These are phyloP conservation scores for Pseudolycoriella hygida DNA, from an alignment of 2,888 invertebrate genomes.

Conservation along the genomic window DNA sequence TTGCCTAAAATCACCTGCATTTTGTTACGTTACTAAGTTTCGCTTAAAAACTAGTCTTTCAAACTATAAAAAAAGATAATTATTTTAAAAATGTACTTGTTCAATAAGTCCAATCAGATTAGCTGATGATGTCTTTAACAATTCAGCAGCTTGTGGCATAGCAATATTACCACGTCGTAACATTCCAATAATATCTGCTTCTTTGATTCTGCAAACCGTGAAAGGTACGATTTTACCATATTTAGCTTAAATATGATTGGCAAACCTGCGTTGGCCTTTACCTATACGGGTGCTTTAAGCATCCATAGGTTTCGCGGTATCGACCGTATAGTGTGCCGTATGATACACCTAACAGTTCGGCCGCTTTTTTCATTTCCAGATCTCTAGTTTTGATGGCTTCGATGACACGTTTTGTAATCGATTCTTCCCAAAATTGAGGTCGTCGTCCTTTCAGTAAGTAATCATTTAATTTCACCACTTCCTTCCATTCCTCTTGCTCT, in stretches of 20 bases:
- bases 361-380: constrained; percentile 84
- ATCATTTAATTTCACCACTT: constrained; percentile 74
- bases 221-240: constrained; percentile 6
- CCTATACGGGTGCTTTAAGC: constrained; percentile 76
- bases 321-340: constrained; percentile 82
- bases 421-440: constrained; percentile 87
- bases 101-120: constrained; percentile 5
- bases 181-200: constrained; percentile 52
- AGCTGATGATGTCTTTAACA: constrained; percentile 7
- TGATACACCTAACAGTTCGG: constrained; percentile 74
- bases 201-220: constrained; percentile 26
- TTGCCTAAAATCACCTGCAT: too few species aligned
- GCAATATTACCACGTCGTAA: constrained; percentile 28
- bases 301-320: constrained; percentile 77
- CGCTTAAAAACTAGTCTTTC: too few species aligned
- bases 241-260: neutral
- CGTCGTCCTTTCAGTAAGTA: constrained; percentile 69
- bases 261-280: constrained; percentile 18
- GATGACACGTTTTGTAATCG: constrained; percentile 74
- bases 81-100: constrained; percentile 1
- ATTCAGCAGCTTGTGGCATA: constrained; percentile 7
- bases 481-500: constrained; percentile 22
- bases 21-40: too few species aligned
- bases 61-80: too few species aligned
- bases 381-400: constrained; percentile 80